Evolutionary conservation across 2,113 vertebrate genomes (phyloP), one percentile per base, ranked within the genome.

Genomic region (Nesospiza acunhae): DNA sequence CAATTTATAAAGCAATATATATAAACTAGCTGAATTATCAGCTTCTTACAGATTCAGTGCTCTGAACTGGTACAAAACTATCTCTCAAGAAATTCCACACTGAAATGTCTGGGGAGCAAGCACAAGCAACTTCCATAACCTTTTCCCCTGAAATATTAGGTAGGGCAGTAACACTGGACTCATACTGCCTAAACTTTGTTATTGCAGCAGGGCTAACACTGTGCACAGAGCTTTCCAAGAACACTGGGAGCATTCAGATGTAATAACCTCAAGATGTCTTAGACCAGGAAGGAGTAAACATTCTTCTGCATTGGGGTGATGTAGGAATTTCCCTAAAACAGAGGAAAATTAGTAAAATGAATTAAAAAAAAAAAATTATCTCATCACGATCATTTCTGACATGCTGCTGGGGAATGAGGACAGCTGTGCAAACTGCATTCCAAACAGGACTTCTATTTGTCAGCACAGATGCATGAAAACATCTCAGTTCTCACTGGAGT

Each of bases 381-480:
- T 79, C 53, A 81, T 85, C 64, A 73, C 33, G 49, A 79, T 42
- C 0, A 83, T 81, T 91, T 89, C 75, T 95, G 90, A 78, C 70
- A 59, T 2, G 39, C 67, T 91, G 63, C 49, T 56, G 67, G 49
- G 53, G 46, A 55, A 53, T 35, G 52, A 91, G 68, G 78, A 92
- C 90, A 96, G 87, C 81, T 93, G 84, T 49, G 50, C 79, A 84
- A 96, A 84, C 84, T 73, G 66, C 72, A 60, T 89, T 93, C 72
- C 68, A 86, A 84, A 74, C 63, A 81, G 56, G 60, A 64, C 77
- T 90, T 56, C 20, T 6, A 33, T 95, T 95, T 95, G 74, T 89
- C 94, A 92, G 90, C 85, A 81, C 89, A 83, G 80, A 93, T 73
- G 70, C 22, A 84, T 41, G 12, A 83, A 88, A 82, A 58, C 2